Percentiles rank a stretch among this genome's conserved stretches.
phyloP scores from a whole-genome alignment of 1,140 invertebrate species.

The Babylonia areolata region DNA sequence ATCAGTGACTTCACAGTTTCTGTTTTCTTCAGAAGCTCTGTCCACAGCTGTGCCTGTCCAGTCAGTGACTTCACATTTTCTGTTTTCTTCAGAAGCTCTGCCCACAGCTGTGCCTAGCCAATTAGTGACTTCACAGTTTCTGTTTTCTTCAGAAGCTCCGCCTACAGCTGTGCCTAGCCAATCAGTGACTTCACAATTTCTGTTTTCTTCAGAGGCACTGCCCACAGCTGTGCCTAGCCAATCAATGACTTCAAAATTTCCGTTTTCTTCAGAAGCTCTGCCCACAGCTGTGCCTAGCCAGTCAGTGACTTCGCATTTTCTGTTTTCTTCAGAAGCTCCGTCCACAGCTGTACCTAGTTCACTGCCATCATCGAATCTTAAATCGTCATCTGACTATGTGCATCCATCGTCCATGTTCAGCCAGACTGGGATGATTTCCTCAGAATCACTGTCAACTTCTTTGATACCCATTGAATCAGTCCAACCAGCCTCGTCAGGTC shows the following conservation, averaged over 20 bases:
- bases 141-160: too few relatives aligned
- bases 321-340: too few relatives aligned
- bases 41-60: neutral
- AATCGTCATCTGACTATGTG: neutral
- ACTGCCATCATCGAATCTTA: neutral
- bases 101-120: neutral
- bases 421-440: too few relatives aligned
- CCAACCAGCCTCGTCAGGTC: neutral
- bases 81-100: neutral
- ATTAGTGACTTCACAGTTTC: too few relatives aligned
- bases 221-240: too few relatives aligned
- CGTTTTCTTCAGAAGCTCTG: too few relatives aligned
- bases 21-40: too few relatives aligned
- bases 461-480: neutral
- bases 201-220: too few relatives aligned
- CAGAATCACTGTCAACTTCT: neutral
- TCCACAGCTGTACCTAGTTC: neutral
- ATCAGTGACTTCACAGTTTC: too few relatives aligned
- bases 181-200: too few relatives aligned
- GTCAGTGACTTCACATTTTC: neutral
- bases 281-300: slow-evolving; percentile 9
- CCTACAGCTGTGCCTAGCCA: too few relatives aligned
- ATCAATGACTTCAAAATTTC: too few relatives aligned
- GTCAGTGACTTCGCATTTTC: neutral
- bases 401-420: neutral